phyloP scores from a whole-genome alignment of 2,113 vertebrate species.

The Crypturellus undulatus region DNA sequence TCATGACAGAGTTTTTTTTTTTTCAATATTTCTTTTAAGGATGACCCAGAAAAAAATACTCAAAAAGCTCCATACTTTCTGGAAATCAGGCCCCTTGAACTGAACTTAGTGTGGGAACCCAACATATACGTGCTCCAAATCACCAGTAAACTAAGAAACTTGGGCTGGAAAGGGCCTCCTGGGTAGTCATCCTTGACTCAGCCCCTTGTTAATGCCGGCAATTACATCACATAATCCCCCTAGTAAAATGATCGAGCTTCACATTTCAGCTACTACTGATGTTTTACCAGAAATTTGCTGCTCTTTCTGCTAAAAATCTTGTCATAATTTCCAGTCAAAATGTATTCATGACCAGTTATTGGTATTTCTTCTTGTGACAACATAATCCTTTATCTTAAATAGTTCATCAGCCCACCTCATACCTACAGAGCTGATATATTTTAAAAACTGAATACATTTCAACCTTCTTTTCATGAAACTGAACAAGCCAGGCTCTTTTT shows the following conservation, averaged over 20 bases:
- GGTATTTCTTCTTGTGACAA: conserved; percentile 8
- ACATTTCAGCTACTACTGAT: neutral
- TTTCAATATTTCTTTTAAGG: neutral
- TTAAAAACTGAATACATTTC: neutral
- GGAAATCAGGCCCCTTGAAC: neutral
- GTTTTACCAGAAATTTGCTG: conserved; percentile 15
- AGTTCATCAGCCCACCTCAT: neutral
- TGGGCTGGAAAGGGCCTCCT: neutral
- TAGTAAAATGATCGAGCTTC: neutral
- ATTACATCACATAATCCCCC: conserved; percentile 3
- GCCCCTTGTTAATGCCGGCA: neutral
- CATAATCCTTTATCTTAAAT: neutral
- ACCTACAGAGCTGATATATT: neutral
- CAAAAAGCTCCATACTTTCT: neutral
- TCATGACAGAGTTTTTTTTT: neutral
- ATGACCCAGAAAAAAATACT: neutral
- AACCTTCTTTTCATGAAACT: neutral
- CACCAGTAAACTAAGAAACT: neutral
- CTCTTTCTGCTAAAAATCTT: conserved; percentile 16
- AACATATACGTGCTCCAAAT: neutral
- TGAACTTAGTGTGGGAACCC: neutral
- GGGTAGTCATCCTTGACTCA: neutral
- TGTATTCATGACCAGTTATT: neutral
- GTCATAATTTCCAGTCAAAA: neutral
- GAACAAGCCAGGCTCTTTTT: neutral